A percentile compares a stretch with the other conserved stretches of the same genome.
Evolutionary conservation across 1,140 invertebrate genomes (phyloP).

Genomic region (Nasonia giraulti): DNA sequence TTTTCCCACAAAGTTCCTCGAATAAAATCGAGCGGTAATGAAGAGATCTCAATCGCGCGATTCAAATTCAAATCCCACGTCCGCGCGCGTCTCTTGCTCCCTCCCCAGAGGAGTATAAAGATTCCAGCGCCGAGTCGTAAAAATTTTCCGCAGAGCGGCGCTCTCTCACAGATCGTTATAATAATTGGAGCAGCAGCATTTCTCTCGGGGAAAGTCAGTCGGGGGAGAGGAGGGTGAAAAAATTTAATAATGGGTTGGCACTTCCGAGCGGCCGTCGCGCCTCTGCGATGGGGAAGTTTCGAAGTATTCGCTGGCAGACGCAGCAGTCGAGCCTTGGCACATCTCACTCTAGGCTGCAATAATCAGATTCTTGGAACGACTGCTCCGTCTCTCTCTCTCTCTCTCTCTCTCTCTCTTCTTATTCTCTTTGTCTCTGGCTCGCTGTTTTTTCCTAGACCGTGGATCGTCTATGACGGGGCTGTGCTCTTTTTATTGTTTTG

Average conservation of each 20-base stretch:
- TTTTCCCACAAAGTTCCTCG: not conserved
- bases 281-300: slow-evolving; percentile 57
- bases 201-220: not conserved
- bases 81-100: not conserved
- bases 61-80: slow-evolving; percentile 26
- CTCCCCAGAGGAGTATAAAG: not conserved
- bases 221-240: slow-evolving; percentile 42
- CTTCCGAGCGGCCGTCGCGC: slow-evolving; percentile 37
- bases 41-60: not conserved
- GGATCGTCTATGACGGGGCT: too few relatives aligned
- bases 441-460: not conserved
- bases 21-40: slow-evolving; percentile 2
- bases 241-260: slow-evolving; percentile 63
- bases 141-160: slow-evolving; percentile 9
- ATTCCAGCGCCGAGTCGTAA: not conserved
- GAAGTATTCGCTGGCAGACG: slow-evolving; percentile 57
- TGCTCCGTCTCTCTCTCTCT: slow-evolving; percentile 38
- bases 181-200: slow-evolving; percentile 16
- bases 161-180: slow-evolving; percentile 17
- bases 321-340: slow-evolving; percentile 54
- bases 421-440: slow-evolving; percentile 10
- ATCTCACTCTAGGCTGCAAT: slow-evolving; percentile 62
- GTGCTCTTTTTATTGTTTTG: not conserved
- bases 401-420: slow-evolving; percentile 47
- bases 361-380: slow-evolving; percentile 66